phyloP scores from a whole-genome alignment of 1,140 invertebrate species.

The Drosophila bocki region DNA sequence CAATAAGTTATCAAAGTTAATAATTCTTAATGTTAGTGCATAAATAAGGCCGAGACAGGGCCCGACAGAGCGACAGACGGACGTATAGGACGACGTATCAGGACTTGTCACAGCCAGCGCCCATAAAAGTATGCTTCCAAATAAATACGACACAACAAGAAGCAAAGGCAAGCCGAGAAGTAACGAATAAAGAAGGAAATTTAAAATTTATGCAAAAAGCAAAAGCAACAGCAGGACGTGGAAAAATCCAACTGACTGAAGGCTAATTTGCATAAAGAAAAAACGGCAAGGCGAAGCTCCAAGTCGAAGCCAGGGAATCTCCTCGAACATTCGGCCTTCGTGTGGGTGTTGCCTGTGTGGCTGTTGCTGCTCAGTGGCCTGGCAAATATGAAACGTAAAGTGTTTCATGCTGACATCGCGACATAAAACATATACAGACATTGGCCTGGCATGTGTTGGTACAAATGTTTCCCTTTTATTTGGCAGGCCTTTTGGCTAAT shows the following conservation, averaged over 20 bases:
- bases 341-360: conserved; percentile 22
- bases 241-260: conserved; percentile 44
- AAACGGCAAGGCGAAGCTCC: conserved; percentile 59
- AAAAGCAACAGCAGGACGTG: conserved; percentile 38
- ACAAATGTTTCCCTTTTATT: conserved; percentile 76
- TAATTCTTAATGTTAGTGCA: conserved; percentile 84
- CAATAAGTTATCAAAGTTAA: conserved; percentile 84
- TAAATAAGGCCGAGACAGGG: conserved; percentile 63
- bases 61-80: conserved; percentile 1
- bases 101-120: conserved; percentile 67
- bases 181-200: conserved; percentile 70
- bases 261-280: conserved; percentile 82
- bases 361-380: conserved; percentile 51
- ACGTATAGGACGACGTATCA: conserved; percentile 15
- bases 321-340: neutral
- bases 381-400: conserved; percentile 78
- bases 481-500: conserved; percentile 75
- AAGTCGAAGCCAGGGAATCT: conserved; percentile 37
- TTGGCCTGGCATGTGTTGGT: conserved; percentile 19
- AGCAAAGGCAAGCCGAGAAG: conserved; percentile 30
- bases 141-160: conserved; percentile 39
- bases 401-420: conserved; percentile 77
- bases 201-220: conserved; percentile 80
- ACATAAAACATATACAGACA: conserved; percentile 53
- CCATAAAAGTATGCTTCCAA: conserved; percentile 65